phyloP scores from a whole-genome alignment of 2,113 vertebrate species.

The Bolborhynchus lineola region DNA sequence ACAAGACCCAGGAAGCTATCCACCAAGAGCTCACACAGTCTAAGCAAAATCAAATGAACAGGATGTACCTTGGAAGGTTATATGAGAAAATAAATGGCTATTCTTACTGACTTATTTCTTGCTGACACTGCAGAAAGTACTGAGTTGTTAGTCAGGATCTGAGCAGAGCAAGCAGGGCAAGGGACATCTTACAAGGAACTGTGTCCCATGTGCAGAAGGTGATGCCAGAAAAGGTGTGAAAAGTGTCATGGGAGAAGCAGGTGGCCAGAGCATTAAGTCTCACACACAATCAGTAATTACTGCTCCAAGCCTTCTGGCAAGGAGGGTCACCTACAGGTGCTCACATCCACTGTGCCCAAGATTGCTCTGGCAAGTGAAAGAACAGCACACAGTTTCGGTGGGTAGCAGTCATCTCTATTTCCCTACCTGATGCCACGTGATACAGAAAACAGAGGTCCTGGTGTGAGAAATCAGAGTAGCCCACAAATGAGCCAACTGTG shows the following conservation, averaged over 20 bases:
- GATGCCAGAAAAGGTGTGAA: not conserved
- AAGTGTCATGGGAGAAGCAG: not conserved
- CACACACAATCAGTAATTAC: not conserved
- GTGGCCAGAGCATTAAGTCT: not conserved
- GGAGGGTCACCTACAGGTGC: not conserved
- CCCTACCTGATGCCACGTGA: not conserved
- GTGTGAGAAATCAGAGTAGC: not conserved
- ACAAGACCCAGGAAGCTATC: not conserved
- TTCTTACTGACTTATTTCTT: not conserved
- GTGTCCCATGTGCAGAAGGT: not conserved
- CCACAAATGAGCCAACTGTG: slow-evolving; percentile 54
- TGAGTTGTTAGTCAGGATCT: not conserved
- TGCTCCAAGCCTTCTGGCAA: not conserved
- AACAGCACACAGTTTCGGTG: not conserved
- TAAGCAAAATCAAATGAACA: not conserved
- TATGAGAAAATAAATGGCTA: not conserved
- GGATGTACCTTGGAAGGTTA: not conserved
- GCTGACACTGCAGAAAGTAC: not conserved
- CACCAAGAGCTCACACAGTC: not conserved
- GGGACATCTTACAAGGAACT: not conserved
- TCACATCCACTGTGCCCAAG: not conserved
- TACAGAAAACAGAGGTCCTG: not conserved
- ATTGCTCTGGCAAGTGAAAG: not conserved
- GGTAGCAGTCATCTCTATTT: not conserved
- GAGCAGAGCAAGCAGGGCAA: not conserved